Base-by-base conservation (phyloP, 2,888 invertebrate genomes). In the Phengaris alcon region DNA sequence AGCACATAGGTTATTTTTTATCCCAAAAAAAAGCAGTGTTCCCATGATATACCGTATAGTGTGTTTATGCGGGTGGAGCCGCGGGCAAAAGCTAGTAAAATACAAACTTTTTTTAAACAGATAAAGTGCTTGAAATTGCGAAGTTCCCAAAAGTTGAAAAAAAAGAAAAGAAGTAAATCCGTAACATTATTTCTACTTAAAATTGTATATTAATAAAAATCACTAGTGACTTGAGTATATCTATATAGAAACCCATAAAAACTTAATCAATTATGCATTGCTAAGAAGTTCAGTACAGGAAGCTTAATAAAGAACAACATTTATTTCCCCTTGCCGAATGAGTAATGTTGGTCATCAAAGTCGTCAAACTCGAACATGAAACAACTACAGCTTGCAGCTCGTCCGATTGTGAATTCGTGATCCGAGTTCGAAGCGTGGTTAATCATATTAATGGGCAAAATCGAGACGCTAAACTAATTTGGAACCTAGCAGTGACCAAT, bases 381-480 rank as follows among this genome's bases (percentile, higher is more conserved):
- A 70, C 51, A 70, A 69, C 51, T 51, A 69, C 48, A 51, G 10
- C 9, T 51, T 48, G n/a, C 51, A 35, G 72, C 7, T 35, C 72
- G 51, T 52, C 35, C 12, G 64, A 44, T 72, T 35, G 72, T 72
- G 54, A 72, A 70, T 75, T 75, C 75, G 82, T 77, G 82, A 85
- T 87, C 81, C 82, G 81, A 84, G 83, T 83, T 83, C 78, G 85
- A 84, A 88, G 88, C 90, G 85, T 89, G 80, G 86, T 87, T 87
- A 90, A 90, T 87, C 86, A 80, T 82, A 82, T 83, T 88, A 90
- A 89, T 86, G 79, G 83, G 82, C 86, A 85, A 86, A 87, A 86
- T 87, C 85, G 44, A 77, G 46, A 75, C 75, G 76, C 75, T 84
- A 35, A 35, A 12, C 73, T 46, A 86, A 80, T 79, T 64, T 83